A percentile compares a stretch with the other conserved stretches of the same genome.
Evolutionary conservation across 1,140 invertebrate species (phyloP).

Genomic region (Augochlora pura): DNA sequence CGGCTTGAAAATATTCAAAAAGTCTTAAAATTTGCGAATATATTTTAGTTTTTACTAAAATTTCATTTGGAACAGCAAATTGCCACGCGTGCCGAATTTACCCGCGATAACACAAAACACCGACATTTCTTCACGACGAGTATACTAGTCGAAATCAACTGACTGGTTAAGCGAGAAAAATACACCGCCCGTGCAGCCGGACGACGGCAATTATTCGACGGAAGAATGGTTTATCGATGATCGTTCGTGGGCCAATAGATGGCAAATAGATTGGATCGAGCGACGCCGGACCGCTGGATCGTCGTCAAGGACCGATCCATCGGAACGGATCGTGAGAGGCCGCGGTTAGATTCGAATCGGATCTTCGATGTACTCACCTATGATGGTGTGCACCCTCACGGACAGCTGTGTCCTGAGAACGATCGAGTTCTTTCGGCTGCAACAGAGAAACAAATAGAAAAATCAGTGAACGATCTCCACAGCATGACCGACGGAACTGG

Average conservation of each 20-base stretch:
- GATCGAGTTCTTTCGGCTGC: constrained; percentile 97
- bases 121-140: too few species aligned
- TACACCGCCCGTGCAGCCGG: too few species aligned
- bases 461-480: constrained; percentile 45
- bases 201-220: too few species aligned
- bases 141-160: too few species aligned
- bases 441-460: constrained; percentile 79
- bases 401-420: constrained; percentile 97
- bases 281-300: constrained; percentile 22
- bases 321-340: constrained; percentile 61
- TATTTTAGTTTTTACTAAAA: too few species aligned
- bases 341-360: constrained; percentile 53
- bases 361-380: constrained; percentile 88
- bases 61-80: too few species aligned
- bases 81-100: too few species aligned
- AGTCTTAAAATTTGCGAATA: too few species aligned
- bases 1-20: too few species aligned
- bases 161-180: too few species aligned
- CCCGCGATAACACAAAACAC: too few species aligned
- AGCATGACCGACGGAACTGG: not conserved
- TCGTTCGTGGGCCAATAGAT: not conserved
- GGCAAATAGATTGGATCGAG: constrained; percentile 51
- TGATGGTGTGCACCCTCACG: constrained; percentile 97
- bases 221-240: not conserved
- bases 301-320: constrained; percentile 52